Conservation (phyloP, 2,888 invertebrate genomes). For the Synergus laeviventris region DNA sequence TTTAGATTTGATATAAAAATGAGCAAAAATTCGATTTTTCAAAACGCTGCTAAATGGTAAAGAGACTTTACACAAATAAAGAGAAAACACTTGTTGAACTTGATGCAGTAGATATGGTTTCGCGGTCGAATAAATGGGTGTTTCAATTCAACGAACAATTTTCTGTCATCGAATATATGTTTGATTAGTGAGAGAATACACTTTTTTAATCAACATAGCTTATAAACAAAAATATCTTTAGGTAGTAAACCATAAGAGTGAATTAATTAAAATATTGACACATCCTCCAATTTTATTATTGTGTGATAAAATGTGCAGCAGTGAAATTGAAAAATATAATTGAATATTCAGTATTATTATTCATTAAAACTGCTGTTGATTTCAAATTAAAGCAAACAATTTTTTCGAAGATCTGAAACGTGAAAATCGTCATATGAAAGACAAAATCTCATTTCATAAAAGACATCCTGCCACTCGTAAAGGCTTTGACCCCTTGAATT, state of each 20-base stretch:
- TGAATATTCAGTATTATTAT: too few species aligned
- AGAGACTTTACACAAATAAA: neutral
- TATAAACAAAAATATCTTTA: neutral
- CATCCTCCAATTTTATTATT: neutral
- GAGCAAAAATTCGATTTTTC: neutral
- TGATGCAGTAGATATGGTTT: neutral
- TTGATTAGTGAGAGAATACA: neutral
- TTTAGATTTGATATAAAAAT: neutral
- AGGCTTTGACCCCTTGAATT: neutral
- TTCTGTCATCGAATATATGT: neutral
- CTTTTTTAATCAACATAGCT: neutral
- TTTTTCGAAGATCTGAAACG: too few species aligned
- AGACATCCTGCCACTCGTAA: neutral
- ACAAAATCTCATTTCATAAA: conserved; percentile 6
- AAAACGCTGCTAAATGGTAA: neutral
- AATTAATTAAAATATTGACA: neutral
- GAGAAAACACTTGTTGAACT: conserved; percentile 5
- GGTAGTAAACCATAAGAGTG: neutral
- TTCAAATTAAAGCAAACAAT: neutral
- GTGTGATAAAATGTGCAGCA: too few species aligned
- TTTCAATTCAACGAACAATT: neutral
- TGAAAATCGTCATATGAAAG: neutral
- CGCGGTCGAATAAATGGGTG: neutral
- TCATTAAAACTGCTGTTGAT: too few species aligned
- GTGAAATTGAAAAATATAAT: too few species aligned